These are phyloP conservation scores for Acanthosoma haemorrhoidale DNA, from an alignment of 2,888 invertebrate genomes.

Conservation along the genomic window DNA sequence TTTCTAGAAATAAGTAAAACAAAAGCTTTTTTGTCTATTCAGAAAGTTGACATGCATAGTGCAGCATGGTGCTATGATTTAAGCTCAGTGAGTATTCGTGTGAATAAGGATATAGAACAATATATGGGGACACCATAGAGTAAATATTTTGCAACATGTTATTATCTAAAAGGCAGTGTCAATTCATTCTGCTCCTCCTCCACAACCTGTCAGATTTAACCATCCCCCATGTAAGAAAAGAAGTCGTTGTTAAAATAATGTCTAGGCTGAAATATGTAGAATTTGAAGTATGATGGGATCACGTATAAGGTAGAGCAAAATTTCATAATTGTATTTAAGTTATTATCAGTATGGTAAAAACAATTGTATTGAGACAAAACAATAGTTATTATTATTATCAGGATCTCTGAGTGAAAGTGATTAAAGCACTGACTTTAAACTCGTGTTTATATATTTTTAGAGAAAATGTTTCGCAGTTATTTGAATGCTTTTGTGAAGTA, in stretches of 20 bases:
- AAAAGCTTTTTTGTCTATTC: too few species aligned
- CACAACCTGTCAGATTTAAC: slow-evolving; percentile 28
- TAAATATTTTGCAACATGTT: not conserved
- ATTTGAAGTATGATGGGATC: slow-evolving; percentile 31
- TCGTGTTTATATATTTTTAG: slow-evolving; percentile 51
- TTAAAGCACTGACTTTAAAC: too few species aligned
- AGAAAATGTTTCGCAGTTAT: slow-evolving; percentile 70
- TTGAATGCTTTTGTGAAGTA: slow-evolving; percentile 79
- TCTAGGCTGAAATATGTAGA: not conserved
- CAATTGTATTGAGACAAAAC: too few species aligned
- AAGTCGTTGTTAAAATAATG: not conserved
- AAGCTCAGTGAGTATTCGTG: too few species aligned
- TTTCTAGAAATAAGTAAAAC: too few species aligned
- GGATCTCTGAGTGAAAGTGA: too few species aligned
- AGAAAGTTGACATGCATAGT: too few species aligned
- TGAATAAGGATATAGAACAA: too few species aligned
- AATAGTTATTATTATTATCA: too few species aligned
- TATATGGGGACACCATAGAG: too few species aligned
- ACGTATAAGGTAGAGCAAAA: slow-evolving; percentile 24
- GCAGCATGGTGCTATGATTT: too few species aligned
- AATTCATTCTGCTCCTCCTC: not conserved
- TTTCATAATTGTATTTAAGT: not conserved
- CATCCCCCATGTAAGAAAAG: not conserved
- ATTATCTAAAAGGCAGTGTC: not conserved
- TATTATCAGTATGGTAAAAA: too few species aligned